Percentiles rank a stretch among this genome's conserved stretches.
Evolutionary conservation across 64 coral and sea anemone genomes (phyloP).

Genomic region (Porites australiensis): DNA sequence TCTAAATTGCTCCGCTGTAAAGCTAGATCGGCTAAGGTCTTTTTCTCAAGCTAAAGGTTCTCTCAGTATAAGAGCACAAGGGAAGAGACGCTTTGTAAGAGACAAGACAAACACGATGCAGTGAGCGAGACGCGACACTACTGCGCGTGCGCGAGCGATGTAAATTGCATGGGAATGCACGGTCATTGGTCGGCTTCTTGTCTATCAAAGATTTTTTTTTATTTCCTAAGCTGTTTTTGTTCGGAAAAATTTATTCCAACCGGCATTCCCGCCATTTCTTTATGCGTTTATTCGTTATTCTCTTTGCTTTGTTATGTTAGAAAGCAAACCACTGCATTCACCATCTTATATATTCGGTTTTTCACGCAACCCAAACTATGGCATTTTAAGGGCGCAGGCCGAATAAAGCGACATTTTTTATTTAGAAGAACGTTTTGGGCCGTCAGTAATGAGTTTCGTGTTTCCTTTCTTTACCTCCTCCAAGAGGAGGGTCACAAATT

Average conservation of each 20-base stretch:
- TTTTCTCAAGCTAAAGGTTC: constrained; percentile 11
- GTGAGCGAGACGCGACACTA: background rate
- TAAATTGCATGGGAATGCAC: background rate
- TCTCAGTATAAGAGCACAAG: constrained; percentile 47
- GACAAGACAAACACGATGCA: constrained; percentile 86
- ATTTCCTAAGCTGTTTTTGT: background rate
- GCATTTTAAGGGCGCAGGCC: no score
- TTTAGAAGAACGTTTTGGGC: no score
- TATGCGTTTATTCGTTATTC: background rate
- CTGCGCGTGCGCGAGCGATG: constrained; percentile 2
- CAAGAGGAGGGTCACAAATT: no score
- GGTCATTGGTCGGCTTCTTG: constrained; percentile 12
- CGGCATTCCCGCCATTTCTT: constrained; percentile 20
- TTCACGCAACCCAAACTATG: no score
- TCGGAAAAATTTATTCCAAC: background rate
- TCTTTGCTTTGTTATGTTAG: background rate
- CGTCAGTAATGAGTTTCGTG: no score
- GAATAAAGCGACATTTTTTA: no score
- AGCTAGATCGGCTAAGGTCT: constrained; percentile 42
- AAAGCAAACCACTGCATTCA: background rate
- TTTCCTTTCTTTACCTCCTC: no score
- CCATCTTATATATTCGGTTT: background rate
- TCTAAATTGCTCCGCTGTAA: constrained; percentile 18
- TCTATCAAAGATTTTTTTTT: constrained; percentile 14
- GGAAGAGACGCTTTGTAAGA: constrained; percentile 79